These are phyloP conservation scores for Delphinapterus leucas DNA, from an alignment of 2,113 vertebrate genomes.

Conservation along the genomic window DNA sequence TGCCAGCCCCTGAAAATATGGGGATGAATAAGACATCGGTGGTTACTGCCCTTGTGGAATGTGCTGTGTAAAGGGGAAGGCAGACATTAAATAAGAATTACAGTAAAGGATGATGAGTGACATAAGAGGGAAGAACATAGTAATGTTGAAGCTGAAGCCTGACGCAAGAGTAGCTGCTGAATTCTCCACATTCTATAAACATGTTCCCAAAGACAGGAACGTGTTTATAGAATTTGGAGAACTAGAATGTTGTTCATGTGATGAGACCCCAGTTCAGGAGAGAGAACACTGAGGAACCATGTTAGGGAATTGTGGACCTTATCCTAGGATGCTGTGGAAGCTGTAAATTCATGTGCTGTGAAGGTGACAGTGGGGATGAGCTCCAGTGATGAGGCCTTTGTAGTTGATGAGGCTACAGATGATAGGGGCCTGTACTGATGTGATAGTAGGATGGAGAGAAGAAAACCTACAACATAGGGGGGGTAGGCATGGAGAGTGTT, in stretches of 20 bases:
- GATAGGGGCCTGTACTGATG: not conserved
- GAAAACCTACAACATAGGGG: not conserved
- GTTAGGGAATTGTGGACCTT: not conserved
- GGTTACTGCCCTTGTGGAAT: not conserved
- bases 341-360: not conserved
- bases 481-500: not conserved
- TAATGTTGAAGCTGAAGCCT: not conserved
- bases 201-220: not conserved
- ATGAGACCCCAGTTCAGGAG: not conserved
- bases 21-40: not conserved
- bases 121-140: not conserved
- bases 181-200: no score
- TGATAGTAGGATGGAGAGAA: not conserved
- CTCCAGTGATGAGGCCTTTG: not conserved
- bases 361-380: not conserved
- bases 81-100: not conserved
- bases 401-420: not conserved
- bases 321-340: not conserved
- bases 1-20: not conserved
- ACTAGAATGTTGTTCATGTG: not conserved
- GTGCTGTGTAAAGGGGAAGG: not conserved
- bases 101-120: not conserved
- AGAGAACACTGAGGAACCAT: no score
- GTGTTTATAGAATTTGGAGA: not conserved
- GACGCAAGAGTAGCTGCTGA: not conserved